Evolutionary conservation across 1,140 invertebrate genomes (phyloP).

Genomic region (Saxidomus purpurata): DNA sequence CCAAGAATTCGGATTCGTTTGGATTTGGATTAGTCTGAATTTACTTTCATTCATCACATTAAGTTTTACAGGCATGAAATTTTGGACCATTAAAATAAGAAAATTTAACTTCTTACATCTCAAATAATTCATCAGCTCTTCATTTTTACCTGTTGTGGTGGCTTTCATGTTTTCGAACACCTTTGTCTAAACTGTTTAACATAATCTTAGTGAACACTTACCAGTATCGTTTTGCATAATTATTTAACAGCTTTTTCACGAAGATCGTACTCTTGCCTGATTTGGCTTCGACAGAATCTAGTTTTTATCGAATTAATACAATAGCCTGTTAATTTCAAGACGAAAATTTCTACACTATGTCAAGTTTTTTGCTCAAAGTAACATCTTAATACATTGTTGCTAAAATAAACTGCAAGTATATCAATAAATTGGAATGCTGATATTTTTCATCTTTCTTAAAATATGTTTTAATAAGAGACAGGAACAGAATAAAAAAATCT

Average conservation of each 20-base stretch:
- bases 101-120: no score
- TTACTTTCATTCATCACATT: no score
- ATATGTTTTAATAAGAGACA: no score
- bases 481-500: no score
- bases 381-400: no score
- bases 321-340: slow-evolving; percentile 81
- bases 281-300: slow-evolving; percentile 83
- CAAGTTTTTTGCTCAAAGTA: neutral
- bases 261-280: slow-evolving; percentile 78
- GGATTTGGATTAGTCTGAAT: no score
- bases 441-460: no score
- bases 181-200: slow-evolving; percentile 36
- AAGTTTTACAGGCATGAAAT: no score
- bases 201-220: slow-evolving; percentile 79
- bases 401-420: no score
- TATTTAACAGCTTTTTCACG: slow-evolving; percentile 77
- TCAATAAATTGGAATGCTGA: no score
- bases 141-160: neutral
- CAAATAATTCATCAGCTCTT: neutral
- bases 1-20: no score
- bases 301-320: slow-evolving; percentile 84
- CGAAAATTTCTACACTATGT: slow-evolving; percentile 7
- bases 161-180: neutral
- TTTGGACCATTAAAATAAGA: no score
- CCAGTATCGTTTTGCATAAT: slow-evolving; percentile 75